These are phyloP conservation scores for Cranoglanis bouderius DNA, from an alignment of 2,113 vertebrate genomes.

Conservation along the genomic window DNA sequence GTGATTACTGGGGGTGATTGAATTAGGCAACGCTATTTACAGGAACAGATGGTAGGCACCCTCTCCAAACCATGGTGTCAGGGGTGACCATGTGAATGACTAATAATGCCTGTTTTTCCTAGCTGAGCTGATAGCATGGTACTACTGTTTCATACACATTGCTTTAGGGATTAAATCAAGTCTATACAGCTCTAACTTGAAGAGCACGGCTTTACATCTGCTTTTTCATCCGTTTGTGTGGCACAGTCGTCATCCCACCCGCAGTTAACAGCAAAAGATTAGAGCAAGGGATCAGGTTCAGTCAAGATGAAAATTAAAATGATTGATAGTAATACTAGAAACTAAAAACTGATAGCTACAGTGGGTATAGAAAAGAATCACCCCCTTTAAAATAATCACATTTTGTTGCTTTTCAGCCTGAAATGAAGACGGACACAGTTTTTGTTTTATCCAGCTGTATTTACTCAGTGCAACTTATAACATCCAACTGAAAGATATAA, in stretches of 20 bases:
- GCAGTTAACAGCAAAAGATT: neutral
- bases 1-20: neutral
- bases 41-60: constrained; percentile 52
- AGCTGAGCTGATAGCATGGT: constrained; percentile 18
- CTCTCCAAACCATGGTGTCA: constrained; percentile 44
- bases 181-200: neutral
- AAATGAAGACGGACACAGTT: too few species aligned
- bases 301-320: neutral
- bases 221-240: neutral
- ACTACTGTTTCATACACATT: constrained; percentile 14
- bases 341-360: neutral
- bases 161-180: neutral
- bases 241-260: neutral
- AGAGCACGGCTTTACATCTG: neutral
- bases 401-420: too few species aligned
- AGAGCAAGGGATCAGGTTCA: neutral
- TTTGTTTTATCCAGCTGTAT: too few species aligned
- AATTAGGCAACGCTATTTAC: constrained; percentile 37
- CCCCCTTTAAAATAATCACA: too few species aligned
- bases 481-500: too few species aligned
- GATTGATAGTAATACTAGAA: neutral
- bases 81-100: constrained; percentile 42
- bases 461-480: too few species aligned
- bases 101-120: constrained; percentile 3
- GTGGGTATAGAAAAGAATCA: too few species aligned